A percentile compares a stretch with the other conserved stretches of the same genome.
Evolutionary conservation across 2,888 invertebrate species (phyloP).

Genomic region (Limnephilus lunatus): DNA sequence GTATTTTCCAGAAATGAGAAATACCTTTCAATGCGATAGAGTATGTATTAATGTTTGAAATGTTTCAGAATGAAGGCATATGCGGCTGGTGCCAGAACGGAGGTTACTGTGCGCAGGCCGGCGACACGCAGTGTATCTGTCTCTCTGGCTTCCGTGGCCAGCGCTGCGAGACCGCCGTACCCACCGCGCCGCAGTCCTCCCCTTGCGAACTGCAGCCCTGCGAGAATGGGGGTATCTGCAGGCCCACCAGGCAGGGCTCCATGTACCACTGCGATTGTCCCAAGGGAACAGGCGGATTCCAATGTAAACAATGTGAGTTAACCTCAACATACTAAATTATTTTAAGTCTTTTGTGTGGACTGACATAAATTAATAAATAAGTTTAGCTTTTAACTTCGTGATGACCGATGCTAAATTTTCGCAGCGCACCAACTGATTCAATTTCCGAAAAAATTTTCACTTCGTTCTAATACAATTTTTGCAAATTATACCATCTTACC

Average conservation of each 20-base stretch:
- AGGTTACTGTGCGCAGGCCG: conserved; percentile 79
- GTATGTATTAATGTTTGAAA: neutral
- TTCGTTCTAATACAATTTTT: no score
- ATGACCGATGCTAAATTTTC: no score
- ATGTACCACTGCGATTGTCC: conserved; percentile 88
- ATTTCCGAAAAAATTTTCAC: no score
- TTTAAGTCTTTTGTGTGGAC: neutral
- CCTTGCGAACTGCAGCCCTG: conserved; percentile 83
- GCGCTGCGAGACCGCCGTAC: conserved; percentile 71
- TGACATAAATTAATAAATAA: neutral
- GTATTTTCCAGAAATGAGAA: neutral
- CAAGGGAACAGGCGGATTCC: conserved; percentile 85
- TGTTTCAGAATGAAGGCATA: conserved; percentile 67
- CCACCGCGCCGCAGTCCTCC: conserved; percentile 71
- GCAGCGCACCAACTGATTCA: no score
- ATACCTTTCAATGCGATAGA: neutral
- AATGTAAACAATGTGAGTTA: conserved; percentile 86
- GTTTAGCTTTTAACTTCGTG: neutral
- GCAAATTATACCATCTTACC: no score
- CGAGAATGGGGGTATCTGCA: conserved; percentile 87
- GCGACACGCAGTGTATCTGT: conserved; percentile 78
- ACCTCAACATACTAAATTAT: conserved; percentile 55
- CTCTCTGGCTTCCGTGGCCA: conserved; percentile 71
- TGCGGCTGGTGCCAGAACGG: conserved; percentile 82
- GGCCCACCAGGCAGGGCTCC: conserved; percentile 72